Percentiles rank a stretch among this genome's conserved stretches.
Evolutionary conservation across 1,140 invertebrate species (phyloP).

Genomic region (Drosophila murphyi): DNA sequence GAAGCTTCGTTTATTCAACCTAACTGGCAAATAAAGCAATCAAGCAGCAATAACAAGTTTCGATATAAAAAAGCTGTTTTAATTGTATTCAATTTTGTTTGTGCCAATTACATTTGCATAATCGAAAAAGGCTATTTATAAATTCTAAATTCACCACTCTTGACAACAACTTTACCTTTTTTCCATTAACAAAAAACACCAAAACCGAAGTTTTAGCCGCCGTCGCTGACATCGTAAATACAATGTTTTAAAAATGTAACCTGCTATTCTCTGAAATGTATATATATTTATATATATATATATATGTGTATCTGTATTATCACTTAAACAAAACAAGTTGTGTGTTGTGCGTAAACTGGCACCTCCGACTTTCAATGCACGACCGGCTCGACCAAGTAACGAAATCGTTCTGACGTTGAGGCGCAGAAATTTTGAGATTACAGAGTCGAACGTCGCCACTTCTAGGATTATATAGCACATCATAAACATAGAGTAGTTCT

Average conservation of each 20-base stretch:
- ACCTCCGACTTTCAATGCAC: constrained; percentile 34
- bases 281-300: constrained; percentile 9
- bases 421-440: constrained; percentile 24
- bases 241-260: constrained; percentile 9
- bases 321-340: constrained; percentile 16
- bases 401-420: constrained; percentile 61
- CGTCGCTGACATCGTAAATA: constrained; percentile 44
- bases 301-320: constrained; percentile 33
- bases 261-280: constrained; percentile 6
- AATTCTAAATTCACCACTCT: neutral
- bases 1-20: constrained; percentile 8
- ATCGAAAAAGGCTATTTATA: neutral
- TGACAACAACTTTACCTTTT: constrained; percentile 80
- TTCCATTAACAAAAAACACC: constrained; percentile 86
- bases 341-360: constrained; percentile 10
- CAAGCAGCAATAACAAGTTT: neutral
- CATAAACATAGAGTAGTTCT: neutral
- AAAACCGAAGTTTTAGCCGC: constrained; percentile 63
- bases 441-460: neutral
- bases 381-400: constrained; percentile 61
- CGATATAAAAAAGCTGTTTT: neutral
- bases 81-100: neutral
- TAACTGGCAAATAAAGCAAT: constrained; percentile 3
- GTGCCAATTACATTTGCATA: neutral
- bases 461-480: constrained; percentile 2